phyloP scores from a whole-genome alignment of 1,140 invertebrate genomes.

The Lucilia cuprina region DNA sequence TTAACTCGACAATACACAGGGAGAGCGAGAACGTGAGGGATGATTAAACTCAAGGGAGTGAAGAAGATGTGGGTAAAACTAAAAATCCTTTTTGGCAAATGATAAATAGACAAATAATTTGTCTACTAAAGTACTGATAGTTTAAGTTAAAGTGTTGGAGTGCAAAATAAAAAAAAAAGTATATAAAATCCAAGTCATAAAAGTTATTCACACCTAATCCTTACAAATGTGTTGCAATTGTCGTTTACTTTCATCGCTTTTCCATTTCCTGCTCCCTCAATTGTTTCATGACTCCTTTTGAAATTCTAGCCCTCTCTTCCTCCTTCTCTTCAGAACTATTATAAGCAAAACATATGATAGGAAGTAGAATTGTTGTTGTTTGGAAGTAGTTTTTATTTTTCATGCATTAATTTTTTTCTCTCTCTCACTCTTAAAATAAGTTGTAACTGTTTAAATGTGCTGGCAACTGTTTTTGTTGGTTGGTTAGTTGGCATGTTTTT shows the following conservation, averaged over 20 bases:
- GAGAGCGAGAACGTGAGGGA: no score
- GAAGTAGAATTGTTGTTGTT: background rate
- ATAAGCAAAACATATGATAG: background rate
- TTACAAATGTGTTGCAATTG: conserved; percentile 12
- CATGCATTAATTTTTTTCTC: background rate
- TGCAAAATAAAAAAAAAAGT: background rate
- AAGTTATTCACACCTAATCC: conserved; percentile 33
- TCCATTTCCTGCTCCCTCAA: background rate
- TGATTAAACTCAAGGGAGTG: background rate
- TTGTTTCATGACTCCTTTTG: background rate
- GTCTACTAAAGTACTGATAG: background rate
- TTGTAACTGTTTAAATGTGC: background rate
- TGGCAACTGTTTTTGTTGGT: background rate
- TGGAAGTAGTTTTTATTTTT: background rate
- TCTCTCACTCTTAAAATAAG: background rate
- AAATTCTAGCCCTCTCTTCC: background rate
- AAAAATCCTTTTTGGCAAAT: conserved; percentile 16
- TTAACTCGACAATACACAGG: background rate
- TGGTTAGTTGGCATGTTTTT: background rate
- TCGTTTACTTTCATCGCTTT: conserved; percentile 10
- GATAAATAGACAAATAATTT: conserved; percentile 15
- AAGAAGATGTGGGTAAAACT: background rate
- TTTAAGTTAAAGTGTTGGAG: background rate
- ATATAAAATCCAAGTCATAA: conserved; percentile 31
- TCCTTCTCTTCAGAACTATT: background rate